Evolutionary conservation across 2,888 invertebrate genomes (phyloP).

Genomic region (Leptinotarsa rubiginosa): DNA sequence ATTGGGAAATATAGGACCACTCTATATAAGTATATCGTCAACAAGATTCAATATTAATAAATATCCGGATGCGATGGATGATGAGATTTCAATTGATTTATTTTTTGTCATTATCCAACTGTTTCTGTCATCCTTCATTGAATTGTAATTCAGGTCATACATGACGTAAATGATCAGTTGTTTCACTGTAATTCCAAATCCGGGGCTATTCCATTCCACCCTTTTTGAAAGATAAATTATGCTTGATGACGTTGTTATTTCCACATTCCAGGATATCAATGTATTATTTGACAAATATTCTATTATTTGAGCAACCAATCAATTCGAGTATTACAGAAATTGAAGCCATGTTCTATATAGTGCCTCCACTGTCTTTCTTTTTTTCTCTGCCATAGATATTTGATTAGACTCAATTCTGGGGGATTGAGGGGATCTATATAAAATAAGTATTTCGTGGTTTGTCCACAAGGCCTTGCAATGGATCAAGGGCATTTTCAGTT

Average conservation of each 20-base stretch:
- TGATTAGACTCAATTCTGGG: too few species aligned
- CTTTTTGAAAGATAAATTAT: not conserved
- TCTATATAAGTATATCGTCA: not conserved
- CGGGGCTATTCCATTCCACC: not conserved
- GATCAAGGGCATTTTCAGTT: too few species aligned
- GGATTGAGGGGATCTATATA: too few species aligned
- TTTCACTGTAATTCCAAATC: not conserved
- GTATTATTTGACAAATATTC: not conserved
- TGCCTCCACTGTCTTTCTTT: too few species aligned
- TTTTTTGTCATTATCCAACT: conserved; percentile 7
- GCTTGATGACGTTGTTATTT: not conserved
- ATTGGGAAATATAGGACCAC: too few species aligned
- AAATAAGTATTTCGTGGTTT: too few species aligned
- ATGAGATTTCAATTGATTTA: conserved; percentile 10
- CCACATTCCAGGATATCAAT: not conserved
- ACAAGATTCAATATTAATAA: not conserved
- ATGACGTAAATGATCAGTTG: not conserved
- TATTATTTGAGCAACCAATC: not conserved
- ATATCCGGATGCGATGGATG: not conserved
- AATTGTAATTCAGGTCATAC: conserved; percentile 15
- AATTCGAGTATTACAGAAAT: too few species aligned
- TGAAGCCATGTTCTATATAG: too few species aligned
- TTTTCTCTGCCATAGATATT: too few species aligned
- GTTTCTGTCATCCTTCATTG: conserved; percentile 7
- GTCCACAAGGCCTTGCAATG: too few species aligned